phyloP scores from a whole-genome alignment of 2,888 invertebrate genomes.

The Metopia argyrocephala region DNA sequence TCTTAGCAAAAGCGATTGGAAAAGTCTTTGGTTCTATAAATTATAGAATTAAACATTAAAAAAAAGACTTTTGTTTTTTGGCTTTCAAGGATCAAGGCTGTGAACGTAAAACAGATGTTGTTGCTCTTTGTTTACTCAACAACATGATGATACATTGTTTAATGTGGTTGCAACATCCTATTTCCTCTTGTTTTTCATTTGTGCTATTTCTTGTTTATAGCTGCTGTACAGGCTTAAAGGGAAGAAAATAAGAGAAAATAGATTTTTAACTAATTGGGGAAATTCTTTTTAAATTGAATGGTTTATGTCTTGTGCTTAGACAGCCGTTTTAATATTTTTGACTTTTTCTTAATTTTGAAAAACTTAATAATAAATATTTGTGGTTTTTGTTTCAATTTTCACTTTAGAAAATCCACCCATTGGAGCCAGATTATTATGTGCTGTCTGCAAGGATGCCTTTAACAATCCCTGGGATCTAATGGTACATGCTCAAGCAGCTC shows the following conservation, averaged over 20 bases:
- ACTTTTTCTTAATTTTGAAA: no score
- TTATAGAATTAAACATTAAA: conserved; percentile 54
- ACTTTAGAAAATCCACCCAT: conserved; percentile 75
- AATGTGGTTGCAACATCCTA: conserved; percentile 58
- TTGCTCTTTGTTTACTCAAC: conserved; percentile 55
- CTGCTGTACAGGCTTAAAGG: background rate
- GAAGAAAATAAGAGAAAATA: background rate
- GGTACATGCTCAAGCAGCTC: conserved; percentile 85
- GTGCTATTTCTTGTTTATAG: background rate
- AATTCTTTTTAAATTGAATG: conserved; percentile 73
- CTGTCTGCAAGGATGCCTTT: conserved; percentile 84
- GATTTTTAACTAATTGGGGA: conserved; percentile 16
- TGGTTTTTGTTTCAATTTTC: conserved; percentile 23
- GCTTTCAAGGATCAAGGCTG: conserved; percentile 49
- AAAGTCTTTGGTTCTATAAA: conserved; percentile 36
- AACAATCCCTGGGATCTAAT: conserved; percentile 85
- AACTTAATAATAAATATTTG: background rate
- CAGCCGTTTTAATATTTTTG: background rate
- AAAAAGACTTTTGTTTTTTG: conserved; percentile 14
- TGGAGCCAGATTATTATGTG: conserved; percentile 81
- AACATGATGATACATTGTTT: conserved; percentile 65
- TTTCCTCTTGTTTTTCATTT: conserved; percentile 7
- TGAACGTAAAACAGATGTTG: conserved; percentile 50
- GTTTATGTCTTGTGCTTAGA: conserved; percentile 67
- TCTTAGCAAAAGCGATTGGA: background rate